Base-by-base conservation (phyloP, 2,888 invertebrate species). In the Drosophila infuscata region DNA sequence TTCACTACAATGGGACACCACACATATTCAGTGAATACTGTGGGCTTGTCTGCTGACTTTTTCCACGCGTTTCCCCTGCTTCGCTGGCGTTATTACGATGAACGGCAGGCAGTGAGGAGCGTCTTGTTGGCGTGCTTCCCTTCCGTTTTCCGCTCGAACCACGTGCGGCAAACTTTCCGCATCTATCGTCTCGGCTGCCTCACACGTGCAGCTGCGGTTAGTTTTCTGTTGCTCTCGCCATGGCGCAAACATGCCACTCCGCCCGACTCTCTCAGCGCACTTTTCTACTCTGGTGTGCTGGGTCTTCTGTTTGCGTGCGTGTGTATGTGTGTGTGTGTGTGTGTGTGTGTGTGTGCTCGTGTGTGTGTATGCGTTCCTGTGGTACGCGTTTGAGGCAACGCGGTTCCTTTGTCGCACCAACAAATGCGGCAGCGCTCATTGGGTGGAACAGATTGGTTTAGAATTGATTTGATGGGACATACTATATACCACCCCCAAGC, bases 391-490 rank as follows among this genome's bases (percentile, higher is more conserved):
- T 64, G 64, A 46, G 43, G 64, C 77, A 61, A 38, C 33, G 82
- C 60, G 83, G 83, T 83, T 83, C 81, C 83, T 83, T 83, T 83
- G 83, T 82, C 82, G 76, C 76, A 82, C 76, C 75, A 83, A 80
- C 83, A 83, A 79, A 63, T 82, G 83, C 74, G 83, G 82, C 76
- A 49, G 33, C 76, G 71, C 67, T 75, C 83, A 78, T 80, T 72
- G 82, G 82, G 71, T 75, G 82, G 78, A 82, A 80, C 82, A 80
- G 82, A 82, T 82, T 82, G 82, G 82, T 78, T 82, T 61, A 74
- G 76, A 70, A 62, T 78, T 75, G 75, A 75, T 82, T 80, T 78
- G 70, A 67, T 66, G 52, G 62, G 57, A 60, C 70, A 54, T 56
- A 58, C 48, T 54, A 52, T 48, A 51, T 33, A 38, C n/a, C 38